phyloP scores from a whole-genome alignment of 2,797 vertebrate genomes.

The Hafferia zeledoni region DNA sequence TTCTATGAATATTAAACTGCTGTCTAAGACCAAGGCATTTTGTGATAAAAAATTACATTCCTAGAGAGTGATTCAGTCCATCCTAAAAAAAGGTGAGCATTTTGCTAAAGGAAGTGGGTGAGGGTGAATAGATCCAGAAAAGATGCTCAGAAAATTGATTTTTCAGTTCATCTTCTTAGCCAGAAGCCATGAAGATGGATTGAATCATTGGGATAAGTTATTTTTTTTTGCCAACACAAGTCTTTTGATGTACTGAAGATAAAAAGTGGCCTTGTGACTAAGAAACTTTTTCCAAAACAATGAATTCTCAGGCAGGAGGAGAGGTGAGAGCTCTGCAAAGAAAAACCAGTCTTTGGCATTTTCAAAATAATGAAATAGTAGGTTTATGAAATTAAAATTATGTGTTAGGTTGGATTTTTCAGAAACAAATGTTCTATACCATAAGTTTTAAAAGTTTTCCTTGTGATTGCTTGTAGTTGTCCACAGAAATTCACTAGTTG shows the following conservation, averaged over 20 bases:
- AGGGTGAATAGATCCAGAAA: not conserved
- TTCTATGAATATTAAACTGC: slow-evolving; percentile 52
- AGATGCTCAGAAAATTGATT: slow-evolving; percentile 24
- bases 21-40: not conserved
- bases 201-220: not conserved
- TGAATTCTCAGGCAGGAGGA: not conserved
- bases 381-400: not conserved
- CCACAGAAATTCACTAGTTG: not conserved
- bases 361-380: not conserved
- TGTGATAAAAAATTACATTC: not conserved
- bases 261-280: not conserved
- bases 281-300: not conserved
- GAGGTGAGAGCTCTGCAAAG: not conserved
- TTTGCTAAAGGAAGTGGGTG: not conserved
- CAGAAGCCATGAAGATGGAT: not conserved
- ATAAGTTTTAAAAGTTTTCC: not conserved
- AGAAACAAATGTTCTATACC: not conserved
- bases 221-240: not conserved
- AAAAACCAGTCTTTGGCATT: not conserved
- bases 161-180: not conserved
- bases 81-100: not conserved
- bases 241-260: not conserved
- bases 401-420: not conserved
- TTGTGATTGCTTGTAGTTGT: not conserved
- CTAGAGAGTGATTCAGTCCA: not conserved